Evolutionary conservation across 2,888 invertebrate genomes (phyloP), one percentile per base, ranked within the genome.

Genomic region (Gastracanthus pulcherrimus): DNA sequence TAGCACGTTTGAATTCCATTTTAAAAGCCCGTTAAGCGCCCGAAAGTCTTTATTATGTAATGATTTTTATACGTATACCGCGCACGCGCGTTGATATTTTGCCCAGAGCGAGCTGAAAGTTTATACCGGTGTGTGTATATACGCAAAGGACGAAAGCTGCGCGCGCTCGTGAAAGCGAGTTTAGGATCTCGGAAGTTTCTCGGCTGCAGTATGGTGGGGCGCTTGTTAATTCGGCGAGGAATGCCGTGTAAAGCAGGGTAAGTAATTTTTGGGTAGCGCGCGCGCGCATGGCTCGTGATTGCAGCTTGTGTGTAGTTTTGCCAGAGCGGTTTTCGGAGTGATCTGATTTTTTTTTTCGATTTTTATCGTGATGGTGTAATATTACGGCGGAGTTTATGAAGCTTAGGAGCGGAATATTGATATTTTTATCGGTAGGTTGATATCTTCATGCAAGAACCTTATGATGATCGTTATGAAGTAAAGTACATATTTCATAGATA

Each of bases 31-130:
- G 58, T 45, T 69, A 77, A 60, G 31, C 1, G n/a, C n/a, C n/a
- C 34, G 38, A 60, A 70, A 64, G 64, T 64, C 55, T 76, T 76
- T 51, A 76, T 80, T 76, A 67, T 19, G 71, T 23, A 38, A 55
- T 41, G 26, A 70, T 48, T 26, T 48, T n/a, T n/a, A n/a, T 64
- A 4, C 5, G 1, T 23, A 16, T 16, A 1, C 13, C 41, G 41
- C 41, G 41, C 41, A 41, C 16, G 13, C n/a, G 19, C 45, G 60
- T 48, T 11, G 16, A 11, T 31, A 62, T 26, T 0, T 16, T 45
- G 13, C 0, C 45, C 45, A n/a, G n/a, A n/a, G n/a, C n/a, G n/a
- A n/a, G n/a, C n/a, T n/a, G n/a, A n/a, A n/a, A 45, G 29, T 45
- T 2, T 72, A 45, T 45, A 23, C n/a, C n/a, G n/a, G n/a, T n/a